A percentile compares a stretch with the other conserved stretches of the same genome.
Conservation (phyloP, 2,888 invertebrate genomes). For the Hermodice carunculata region DNA sequence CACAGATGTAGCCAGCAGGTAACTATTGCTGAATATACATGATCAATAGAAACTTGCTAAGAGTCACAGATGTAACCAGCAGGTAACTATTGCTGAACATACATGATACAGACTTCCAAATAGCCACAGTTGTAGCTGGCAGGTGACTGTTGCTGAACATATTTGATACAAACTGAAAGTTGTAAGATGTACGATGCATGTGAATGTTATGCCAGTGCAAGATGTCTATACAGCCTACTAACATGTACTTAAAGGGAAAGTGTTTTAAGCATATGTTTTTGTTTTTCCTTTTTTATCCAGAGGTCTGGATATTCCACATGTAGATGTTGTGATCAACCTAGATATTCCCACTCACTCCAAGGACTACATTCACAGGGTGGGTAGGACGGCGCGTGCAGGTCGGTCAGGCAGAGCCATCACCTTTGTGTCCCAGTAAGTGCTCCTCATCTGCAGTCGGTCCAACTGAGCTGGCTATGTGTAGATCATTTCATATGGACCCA, state of each 20-base stretch:
- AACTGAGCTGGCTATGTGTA: no score
- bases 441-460: no score
- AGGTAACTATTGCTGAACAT: slow-evolving; percentile 73
- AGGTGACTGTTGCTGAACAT: slow-evolving; percentile 78
- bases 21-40: slow-evolving; percentile 26
- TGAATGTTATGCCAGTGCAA: no score
- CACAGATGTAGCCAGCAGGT: slow-evolving; percentile 98
- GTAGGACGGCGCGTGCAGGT: slow-evolving; percentile 94
- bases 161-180: no score
- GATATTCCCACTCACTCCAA: slow-evolving; percentile 99
- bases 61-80: slow-evolving; percentile 98
- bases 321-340: slow-evolving; percentile 97
- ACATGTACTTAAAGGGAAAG: no score
- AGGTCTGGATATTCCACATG: slow-evolving; percentile 98
- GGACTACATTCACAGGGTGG: slow-evolving; percentile 98
- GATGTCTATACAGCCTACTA: no score
- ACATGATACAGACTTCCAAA: neutral
- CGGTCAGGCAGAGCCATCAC: slow-evolving; percentile 94
- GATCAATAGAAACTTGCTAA: neutral
- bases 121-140: slow-evolving; percentile 98
- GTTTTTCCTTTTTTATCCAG: no score
- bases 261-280: no score
- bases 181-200: no score
- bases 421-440: slow-evolving; percentile 89
- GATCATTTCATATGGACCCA: neutral